These are phyloP conservation scores for Podiceps cristatus DNA, from an alignment of 2,113 vertebrate species.

Conservation along the genomic window DNA sequence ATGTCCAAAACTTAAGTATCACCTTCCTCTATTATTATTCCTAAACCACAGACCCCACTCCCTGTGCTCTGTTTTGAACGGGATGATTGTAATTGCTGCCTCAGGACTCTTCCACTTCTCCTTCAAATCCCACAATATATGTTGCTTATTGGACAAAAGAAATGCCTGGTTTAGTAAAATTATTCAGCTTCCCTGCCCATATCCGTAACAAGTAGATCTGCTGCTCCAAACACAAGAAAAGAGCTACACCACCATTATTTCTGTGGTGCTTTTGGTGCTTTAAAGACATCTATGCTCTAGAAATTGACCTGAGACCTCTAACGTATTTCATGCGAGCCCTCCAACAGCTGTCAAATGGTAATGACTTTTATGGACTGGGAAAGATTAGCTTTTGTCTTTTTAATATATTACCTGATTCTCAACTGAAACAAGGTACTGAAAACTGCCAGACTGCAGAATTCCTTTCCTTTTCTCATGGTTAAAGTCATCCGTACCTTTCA, in stretches of 20 bases:
- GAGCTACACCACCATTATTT: background rate
- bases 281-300: background rate
- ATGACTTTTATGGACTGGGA: background rate
- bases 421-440: background rate
- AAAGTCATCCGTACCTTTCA: conserved; percentile 12
- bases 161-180: background rate
- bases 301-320: background rate
- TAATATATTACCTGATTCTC: background rate
- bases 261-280: background rate
- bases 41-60: background rate
- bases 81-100: background rate
- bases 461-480: background rate
- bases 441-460: background rate
- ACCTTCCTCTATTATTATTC: background rate
- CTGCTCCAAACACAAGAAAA: background rate
- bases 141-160: background rate
- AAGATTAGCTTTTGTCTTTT: background rate
- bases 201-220: background rate
- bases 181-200: background rate
- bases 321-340: background rate
- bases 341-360: background rate
- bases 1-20: background rate
- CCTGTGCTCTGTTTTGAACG: background rate
- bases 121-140: background rate
- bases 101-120: background rate